phyloP scores from a whole-genome alignment of 2,888 invertebrate species.

The Seira ritae region DNA sequence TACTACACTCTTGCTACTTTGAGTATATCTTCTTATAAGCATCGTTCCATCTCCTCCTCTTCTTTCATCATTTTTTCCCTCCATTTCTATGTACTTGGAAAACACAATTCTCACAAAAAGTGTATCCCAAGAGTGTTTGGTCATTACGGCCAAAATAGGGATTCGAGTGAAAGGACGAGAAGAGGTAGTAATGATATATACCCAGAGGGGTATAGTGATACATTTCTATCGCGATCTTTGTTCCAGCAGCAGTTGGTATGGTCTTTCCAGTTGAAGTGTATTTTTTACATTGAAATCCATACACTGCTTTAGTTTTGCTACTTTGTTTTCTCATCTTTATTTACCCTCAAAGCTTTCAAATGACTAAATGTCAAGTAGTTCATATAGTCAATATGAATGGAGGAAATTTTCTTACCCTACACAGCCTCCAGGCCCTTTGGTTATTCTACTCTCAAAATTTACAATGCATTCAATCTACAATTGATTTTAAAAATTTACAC shows the following conservation, averaged over 20 bases:
- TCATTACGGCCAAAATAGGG: neutral
- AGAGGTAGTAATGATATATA: constrained; percentile 24
- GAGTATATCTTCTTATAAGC: neutral
- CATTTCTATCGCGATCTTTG: constrained; percentile 22
- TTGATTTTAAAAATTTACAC: constrained; percentile 15
- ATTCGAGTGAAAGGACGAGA: constrained; percentile 2
- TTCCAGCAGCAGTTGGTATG: neutral
- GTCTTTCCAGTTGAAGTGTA: too few species aligned
- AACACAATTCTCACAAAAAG: constrained; percentile 13
- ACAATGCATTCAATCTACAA: constrained; percentile 8
- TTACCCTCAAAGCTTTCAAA: too few species aligned
- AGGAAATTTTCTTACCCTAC: too few species aligned
- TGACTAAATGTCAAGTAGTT: too few species aligned
- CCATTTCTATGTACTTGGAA: neutral
- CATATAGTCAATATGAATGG: too few species aligned
- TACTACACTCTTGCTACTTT: too few species aligned
- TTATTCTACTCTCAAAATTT: neutral
- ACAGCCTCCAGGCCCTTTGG: neutral
- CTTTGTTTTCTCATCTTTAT: too few species aligned
- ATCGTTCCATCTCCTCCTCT: constrained; percentile 21
- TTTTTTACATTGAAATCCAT: too few species aligned
- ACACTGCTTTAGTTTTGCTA: too few species aligned
- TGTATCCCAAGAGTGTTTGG: constrained; percentile 13
- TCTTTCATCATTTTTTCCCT: constrained; percentile 14
- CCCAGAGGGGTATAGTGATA: constrained; percentile 36